phyloP scores from a whole-genome alignment of 2,797 vertebrate species.

The Heterohyrax brucei region DNA sequence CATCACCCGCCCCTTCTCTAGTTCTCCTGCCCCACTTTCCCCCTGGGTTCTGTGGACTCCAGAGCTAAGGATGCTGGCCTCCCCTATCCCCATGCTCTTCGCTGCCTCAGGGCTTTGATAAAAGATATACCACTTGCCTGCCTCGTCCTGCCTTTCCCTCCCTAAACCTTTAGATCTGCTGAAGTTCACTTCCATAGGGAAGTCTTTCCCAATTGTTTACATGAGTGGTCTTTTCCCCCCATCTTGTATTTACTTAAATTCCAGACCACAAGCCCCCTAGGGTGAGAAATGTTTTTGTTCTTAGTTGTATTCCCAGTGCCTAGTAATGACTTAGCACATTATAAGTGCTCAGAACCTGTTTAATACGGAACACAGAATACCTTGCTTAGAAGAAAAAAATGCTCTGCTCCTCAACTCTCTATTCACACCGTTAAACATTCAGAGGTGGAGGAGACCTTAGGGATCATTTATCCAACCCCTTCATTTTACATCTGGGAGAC shows the following conservation, averaged over 20 bases:
- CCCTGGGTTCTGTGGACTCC: accelerated
- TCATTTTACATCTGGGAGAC: constrained; percentile 69
- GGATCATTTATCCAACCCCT: constrained; percentile 48
- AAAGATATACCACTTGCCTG: background rate
- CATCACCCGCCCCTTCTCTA: background rate
- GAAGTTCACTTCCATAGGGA: constrained; percentile 43
- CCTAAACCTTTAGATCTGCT: constrained; percentile 31
- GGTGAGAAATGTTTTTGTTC: constrained; percentile 31
- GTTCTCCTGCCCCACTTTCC: background rate
- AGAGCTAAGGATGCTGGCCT: background rate
- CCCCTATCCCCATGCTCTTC: background rate
- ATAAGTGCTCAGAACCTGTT: background rate
- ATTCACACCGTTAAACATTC: constrained; percentile 1
- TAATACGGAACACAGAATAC: background rate
- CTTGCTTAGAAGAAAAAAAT: constrained; percentile 57
- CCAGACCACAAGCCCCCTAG: background rate
- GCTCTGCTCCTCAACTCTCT: constrained; percentile 22
- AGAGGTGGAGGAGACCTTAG: constrained; percentile 45
- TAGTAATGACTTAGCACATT: background rate
- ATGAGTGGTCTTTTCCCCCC: background rate
- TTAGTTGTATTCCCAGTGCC: constrained; percentile 8
- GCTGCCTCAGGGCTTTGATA: background rate
- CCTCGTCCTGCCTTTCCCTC: background rate
- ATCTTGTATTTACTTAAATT: constrained; percentile 53
- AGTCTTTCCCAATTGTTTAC: background rate